phyloP scores from a whole-genome alignment of 2,797 vertebrate species.

The Darevskia mixta region DNA sequence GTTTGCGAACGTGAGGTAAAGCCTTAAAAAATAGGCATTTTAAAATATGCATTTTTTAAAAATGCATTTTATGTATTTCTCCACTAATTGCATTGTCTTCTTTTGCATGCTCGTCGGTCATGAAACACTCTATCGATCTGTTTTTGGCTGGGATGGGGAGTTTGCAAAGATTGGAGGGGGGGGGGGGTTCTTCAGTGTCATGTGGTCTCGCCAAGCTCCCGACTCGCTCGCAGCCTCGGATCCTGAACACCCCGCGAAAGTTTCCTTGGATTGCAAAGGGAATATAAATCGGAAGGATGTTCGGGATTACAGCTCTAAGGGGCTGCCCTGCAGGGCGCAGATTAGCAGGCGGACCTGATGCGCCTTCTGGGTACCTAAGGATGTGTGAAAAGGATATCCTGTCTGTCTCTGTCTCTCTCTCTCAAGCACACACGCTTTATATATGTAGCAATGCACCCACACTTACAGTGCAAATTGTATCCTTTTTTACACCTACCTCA shows the following conservation, averaged over 20 bases:
- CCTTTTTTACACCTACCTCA: not conserved
- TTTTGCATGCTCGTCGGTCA: not conserved
- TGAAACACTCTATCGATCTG: too few species aligned
- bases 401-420: too few species aligned
- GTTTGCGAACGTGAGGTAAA: conserved; percentile 63
- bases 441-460: not conserved
- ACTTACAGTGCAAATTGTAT: not conserved
- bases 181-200: not conserved
- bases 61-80: not conserved
- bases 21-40: not conserved
- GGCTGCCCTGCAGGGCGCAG: not conserved
- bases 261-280: not conserved
- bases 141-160: not conserved
- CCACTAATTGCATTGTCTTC: not conserved
- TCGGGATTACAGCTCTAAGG: too few species aligned
- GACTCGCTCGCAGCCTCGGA: too few species aligned
- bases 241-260: not conserved
- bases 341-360: not conserved
- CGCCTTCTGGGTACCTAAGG: not conserved
- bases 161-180: not conserved
- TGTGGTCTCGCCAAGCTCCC: not conserved
- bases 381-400: not conserved
- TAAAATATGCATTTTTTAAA: too few species aligned
- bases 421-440: not conserved
- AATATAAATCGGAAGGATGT: not conserved